phyloP scores from a whole-genome alignment of 2,888 invertebrate genomes.

The Polylopha cassiicola region DNA sequence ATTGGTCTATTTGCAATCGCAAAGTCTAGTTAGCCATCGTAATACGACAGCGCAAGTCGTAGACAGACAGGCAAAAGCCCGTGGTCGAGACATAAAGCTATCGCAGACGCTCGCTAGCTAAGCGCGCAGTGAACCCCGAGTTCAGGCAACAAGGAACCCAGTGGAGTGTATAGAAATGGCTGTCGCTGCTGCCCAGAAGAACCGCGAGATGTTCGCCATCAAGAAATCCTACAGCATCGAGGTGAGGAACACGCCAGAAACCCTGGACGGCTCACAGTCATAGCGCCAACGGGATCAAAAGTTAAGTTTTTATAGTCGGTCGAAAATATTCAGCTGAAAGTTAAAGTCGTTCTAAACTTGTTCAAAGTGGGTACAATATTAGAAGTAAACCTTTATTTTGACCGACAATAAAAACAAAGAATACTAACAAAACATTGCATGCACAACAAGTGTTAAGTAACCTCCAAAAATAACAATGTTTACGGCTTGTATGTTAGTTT shows the following conservation, averaged over 20 bases:
- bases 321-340: too few species aligned
- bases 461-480: too few species aligned
- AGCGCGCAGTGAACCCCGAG: slow-evolving; percentile 72
- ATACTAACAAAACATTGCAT: too few species aligned
- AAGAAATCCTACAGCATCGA: slow-evolving; percentile 98
- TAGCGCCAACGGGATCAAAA: background rate
- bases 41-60: slow-evolving; percentile 74
- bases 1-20: slow-evolving; percentile 83
- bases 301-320: slow-evolving; percentile 24
- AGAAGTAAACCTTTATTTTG: too few species aligned
- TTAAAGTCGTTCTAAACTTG: too few species aligned
- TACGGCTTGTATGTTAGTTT: too few species aligned
- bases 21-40: slow-evolving; percentile 79
- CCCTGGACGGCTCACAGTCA: slow-evolving; percentile 13
- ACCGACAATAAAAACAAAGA: too few species aligned
- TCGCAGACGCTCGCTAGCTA: slow-evolving; percentile 76
- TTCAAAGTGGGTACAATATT: too few species aligned
- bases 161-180: slow-evolving; percentile 83
- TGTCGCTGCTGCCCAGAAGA: slow-evolving; percentile 94
- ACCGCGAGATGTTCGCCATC: slow-evolving; percentile 97
- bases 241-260: slow-evolving; percentile 80
- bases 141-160: slow-evolving; percentile 70
- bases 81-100: slow-evolving; percentile 78
- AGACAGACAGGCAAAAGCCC: slow-evolving; percentile 78
- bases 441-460: too few species aligned